Percentiles rank a stretch among this genome's conserved stretches.
Evolutionary conservation across 2,113 vertebrate genomes (phyloP).

Genomic region (Microcebus griseorufus): DNA sequence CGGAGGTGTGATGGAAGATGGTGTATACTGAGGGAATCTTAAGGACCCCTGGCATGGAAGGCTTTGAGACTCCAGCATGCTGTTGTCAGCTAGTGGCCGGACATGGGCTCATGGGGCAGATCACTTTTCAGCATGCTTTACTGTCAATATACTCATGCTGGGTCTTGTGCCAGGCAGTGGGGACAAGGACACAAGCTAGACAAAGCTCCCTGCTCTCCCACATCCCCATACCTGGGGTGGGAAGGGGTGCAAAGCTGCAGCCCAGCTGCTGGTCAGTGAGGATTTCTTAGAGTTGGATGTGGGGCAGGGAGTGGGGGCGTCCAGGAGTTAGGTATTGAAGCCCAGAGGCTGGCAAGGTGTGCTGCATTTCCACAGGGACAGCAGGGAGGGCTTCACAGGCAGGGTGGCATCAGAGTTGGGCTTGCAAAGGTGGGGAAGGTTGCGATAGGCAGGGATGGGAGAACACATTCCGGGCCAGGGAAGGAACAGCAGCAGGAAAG

Average conservation of each 20-base stretch:
- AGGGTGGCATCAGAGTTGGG: neutral
- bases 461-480: neutral
- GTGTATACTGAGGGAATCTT: accelerated
- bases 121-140: neutral
- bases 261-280: neutral
- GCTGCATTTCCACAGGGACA: neutral
- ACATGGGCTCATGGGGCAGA: neutral
- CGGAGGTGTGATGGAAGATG: neutral
- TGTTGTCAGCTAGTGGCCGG: neutral
- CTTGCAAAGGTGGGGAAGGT: neutral
- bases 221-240: neutral
- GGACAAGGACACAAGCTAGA: neutral
- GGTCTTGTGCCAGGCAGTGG: neutral
- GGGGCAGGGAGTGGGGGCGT: no score
- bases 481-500: neutral
- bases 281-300: neutral
- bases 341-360: neutral
- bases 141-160: neutral
- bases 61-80: neutral
- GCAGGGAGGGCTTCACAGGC: neutral
- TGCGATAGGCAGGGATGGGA: neutral
- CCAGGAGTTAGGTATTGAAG: neutral
- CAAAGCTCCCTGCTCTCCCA: neutral
- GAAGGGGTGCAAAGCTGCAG: neutral
- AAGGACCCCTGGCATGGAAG: neutral